Percentiles rank a stretch among this genome's conserved stretches.
These are phyloP conservation scores for Apotomis turbidana DNA, from an alignment of 2,888 invertebrate genomes.

Conservation along the genomic window DNA sequence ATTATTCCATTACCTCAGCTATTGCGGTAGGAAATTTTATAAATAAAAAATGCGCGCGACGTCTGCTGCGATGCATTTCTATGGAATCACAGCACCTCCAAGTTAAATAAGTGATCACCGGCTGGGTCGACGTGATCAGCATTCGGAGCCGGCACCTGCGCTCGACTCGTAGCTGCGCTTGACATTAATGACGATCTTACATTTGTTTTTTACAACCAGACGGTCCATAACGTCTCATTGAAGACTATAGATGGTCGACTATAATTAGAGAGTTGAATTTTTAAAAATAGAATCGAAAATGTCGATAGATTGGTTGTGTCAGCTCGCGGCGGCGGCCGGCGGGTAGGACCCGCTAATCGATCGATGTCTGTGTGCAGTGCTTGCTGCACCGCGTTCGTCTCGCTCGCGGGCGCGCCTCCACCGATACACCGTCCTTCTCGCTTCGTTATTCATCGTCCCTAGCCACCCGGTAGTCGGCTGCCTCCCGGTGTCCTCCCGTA, in stretches of 20 bases:
- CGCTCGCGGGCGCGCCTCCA: constrained; percentile 60
- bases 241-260: constrained; percentile 1
- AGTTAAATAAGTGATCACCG: constrained; percentile 83
- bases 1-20: constrained; percentile 75
- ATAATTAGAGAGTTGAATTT: background rate
- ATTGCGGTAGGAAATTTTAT: constrained; percentile 72
- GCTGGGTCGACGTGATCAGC: constrained; percentile 70
- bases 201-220: background rate
- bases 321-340: constrained; percentile 57
- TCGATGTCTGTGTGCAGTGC: constrained; percentile 79
- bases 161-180: constrained; percentile 1
- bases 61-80: constrained; percentile 72
- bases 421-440: constrained; percentile 72
- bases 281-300: constrained; percentile 70
- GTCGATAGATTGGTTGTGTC: constrained; percentile 75
- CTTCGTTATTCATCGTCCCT: constrained; percentile 78
- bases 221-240: background rate
- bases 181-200: background rate
- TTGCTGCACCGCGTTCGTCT: constrained; percentile 66
- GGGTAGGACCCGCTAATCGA: constrained; percentile 72
- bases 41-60: constrained; percentile 74
- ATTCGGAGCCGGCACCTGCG: constrained; percentile 59
- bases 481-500: constrained; percentile 78
- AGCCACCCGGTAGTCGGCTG: constrained; percentile 78
- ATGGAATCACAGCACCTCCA: constrained; percentile 75